These are phyloP conservation scores for Schlechtendalia chinensis DNA, from an alignment of 1,140 invertebrate species.

Conservation along the genomic window DNA sequence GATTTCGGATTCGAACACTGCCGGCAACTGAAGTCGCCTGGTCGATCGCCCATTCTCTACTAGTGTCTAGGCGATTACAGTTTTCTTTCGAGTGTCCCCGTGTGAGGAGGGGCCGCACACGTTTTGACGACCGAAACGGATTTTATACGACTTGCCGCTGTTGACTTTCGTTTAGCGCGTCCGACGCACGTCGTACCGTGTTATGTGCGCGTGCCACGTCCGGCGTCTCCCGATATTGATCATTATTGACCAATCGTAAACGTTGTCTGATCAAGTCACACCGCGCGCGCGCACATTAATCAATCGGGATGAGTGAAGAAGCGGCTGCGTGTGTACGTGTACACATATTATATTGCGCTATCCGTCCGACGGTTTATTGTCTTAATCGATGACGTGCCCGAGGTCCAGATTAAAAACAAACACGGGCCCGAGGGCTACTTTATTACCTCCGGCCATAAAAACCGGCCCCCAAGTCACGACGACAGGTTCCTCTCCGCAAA, in stretches of 20 bases:
- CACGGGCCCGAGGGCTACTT: constrained; percentile 37
- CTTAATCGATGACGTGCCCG: constrained; percentile 36
- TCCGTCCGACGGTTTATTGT: constrained; percentile 45
- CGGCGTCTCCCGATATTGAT: no score
- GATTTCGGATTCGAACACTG: no score
- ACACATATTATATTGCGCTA: background rate
- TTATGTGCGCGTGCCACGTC: no score
- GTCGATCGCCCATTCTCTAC: no score
- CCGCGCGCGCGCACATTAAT: background rate
- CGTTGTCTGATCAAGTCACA: constrained; percentile 8
- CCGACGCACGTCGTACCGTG: no score
- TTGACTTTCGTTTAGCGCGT: constrained; percentile 33
- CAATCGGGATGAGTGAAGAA: background rate
- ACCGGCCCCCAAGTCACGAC: background rate
- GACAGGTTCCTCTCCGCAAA: no score
- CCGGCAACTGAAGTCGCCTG: no score
- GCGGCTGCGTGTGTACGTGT: constrained; percentile 15
- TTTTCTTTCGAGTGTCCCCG: no score
- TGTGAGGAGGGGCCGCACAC: no score
- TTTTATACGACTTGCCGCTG: constrained; percentile 37
- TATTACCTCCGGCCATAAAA: constrained; percentile 44
- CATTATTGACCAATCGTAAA: constrained; percentile 36
- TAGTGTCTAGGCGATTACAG: no score
- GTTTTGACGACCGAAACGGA: background rate
- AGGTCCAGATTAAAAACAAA: constrained; percentile 46